Base-by-base conservation (phyloP, 2,113 vertebrate species). In the Zosterops pallidus region DNA sequence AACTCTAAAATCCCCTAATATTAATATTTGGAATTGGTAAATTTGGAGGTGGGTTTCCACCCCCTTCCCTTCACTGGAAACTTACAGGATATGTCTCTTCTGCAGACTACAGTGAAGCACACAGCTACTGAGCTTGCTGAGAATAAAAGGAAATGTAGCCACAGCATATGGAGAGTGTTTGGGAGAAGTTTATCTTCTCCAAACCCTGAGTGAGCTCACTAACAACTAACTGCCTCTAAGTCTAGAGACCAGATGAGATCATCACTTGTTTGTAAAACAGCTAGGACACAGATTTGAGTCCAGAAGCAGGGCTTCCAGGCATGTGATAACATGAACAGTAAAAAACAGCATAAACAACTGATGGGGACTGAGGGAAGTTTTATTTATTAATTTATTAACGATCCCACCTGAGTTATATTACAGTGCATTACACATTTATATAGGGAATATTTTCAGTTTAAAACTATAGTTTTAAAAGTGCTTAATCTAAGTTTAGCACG, bases 221-320 rank as follows among this genome's bases (percentile, higher is more conserved):
- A 50, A 63, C 25, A 84, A 59, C 67, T 37, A 35, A 26, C 78
- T 72, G 88, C 39, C 31, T 78, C 62, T 33, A 79, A 65, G 67
- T 42, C 82, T 80, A 53, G 15, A 80, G 75, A 85, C 52, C 57
- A 90, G 67, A 91, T 96, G 90, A 94, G 88, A 90, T 88, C 78
- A 94, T 41, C 35, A 24, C n/a, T 68, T 63, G 16, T 76, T 74
- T 76, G 70, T 37, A 79, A 56, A 84, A 79, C 22, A 76, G 24
- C 53, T 28, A 79, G 56, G 49, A 87, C 49, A 53, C 29, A 56
- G 44, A 72, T 44, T 60, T 1, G 13, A 76, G 41, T 19, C 55
- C 50, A 81, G 80, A 67, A 78, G 14, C 3, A 47, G 52, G 15
- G n/a, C 39, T 94, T 86, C 52, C 52, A 78, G 56, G 24, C 46